Evolutionary conservation across 2,888 invertebrate species (phyloP).

Genomic region (Drosophila tanythrix): DNA sequence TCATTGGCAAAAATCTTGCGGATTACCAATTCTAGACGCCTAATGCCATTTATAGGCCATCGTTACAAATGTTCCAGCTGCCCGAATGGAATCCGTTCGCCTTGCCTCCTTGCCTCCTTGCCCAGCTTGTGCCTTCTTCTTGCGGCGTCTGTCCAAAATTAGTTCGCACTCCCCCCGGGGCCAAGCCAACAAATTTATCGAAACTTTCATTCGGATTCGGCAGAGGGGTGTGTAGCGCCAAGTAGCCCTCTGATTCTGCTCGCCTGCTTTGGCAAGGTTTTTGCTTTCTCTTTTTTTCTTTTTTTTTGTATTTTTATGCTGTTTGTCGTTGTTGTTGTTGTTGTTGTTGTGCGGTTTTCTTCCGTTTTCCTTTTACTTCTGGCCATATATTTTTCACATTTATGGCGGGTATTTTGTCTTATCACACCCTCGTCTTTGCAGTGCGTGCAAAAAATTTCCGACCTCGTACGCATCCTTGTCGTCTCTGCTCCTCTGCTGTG

Average conservation of each 20-base stretch:
- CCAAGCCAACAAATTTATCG: constrained; percentile 67
- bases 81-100: constrained; percentile 32
- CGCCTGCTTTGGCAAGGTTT: constrained; percentile 37
- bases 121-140: constrained; percentile 12
- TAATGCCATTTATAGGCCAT: constrained; percentile 79
- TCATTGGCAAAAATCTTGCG: constrained; percentile 72
- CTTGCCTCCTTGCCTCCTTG: constrained; percentile 1
- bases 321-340: background rate
- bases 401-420: constrained; percentile 83
- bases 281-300: constrained; percentile 3
- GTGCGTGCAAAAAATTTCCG: constrained; percentile 76
- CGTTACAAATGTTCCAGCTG: constrained; percentile 78
- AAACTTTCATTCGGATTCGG: constrained; percentile 44
- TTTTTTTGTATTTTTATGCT: background rate
- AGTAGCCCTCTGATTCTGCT: constrained; percentile 50
- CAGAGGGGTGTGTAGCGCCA: constrained; percentile 10
- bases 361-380: constrained; percentile 69
- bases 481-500: constrained; percentile 14
- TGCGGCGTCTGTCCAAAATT: constrained; percentile 55
- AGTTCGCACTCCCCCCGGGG: constrained; percentile 54
- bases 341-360: constrained; percentile 39
- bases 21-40: constrained; percentile 81
- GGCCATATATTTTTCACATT: constrained; percentile 83
- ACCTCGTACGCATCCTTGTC: constrained; percentile 30
- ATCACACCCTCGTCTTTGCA: constrained; percentile 81